Percentiles rank a stretch among this genome's conserved stretches.
Conservation (phyloP, 2,797 vertebrate genomes). For the Macropodus opercularis region DNA sequence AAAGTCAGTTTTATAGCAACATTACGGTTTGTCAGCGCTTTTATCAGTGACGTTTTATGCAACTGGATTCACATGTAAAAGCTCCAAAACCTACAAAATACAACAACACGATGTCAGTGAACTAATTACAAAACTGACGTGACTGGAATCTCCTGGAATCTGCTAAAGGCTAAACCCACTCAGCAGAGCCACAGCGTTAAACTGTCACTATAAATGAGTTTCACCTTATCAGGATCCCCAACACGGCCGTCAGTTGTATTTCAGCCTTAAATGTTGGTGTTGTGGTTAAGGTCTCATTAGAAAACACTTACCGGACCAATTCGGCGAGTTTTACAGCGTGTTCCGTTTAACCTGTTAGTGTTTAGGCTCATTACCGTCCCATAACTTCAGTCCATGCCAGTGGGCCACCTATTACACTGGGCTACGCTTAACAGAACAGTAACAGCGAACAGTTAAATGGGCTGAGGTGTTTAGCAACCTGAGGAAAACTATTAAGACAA, state of each 20-base stretch:
- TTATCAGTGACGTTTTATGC: neutral
- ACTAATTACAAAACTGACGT: no score
- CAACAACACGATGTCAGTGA: no score
- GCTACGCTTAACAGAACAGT: conserved; percentile 29
- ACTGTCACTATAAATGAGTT: neutral
- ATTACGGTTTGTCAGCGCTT: no score
- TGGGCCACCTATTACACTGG: conserved; percentile 30
- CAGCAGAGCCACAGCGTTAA: neutral
- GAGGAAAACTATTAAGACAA: no score
- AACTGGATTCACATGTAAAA: no score
- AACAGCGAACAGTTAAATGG: conserved; percentile 37
- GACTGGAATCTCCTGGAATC: no score
- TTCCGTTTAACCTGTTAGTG: conserved; percentile 28
- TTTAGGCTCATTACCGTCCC: conserved; percentile 48
- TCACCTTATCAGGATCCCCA: neutral
- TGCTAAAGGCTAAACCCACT: neutral
- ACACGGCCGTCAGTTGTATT: conserved; percentile 7
- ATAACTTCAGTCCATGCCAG: conserved; percentile 31
- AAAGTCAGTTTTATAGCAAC: no score
- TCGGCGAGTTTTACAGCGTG: conserved; percentile 10
- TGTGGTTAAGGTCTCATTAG: conserved; percentile 4
- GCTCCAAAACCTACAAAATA: no score
- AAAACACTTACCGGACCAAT: conserved; percentile 18
- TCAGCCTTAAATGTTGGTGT: neutral
- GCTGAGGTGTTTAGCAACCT: conserved; percentile 14